phyloP scores from a whole-genome alignment of 2,113 vertebrate species.

The Atlantisia rogersi region DNA sequence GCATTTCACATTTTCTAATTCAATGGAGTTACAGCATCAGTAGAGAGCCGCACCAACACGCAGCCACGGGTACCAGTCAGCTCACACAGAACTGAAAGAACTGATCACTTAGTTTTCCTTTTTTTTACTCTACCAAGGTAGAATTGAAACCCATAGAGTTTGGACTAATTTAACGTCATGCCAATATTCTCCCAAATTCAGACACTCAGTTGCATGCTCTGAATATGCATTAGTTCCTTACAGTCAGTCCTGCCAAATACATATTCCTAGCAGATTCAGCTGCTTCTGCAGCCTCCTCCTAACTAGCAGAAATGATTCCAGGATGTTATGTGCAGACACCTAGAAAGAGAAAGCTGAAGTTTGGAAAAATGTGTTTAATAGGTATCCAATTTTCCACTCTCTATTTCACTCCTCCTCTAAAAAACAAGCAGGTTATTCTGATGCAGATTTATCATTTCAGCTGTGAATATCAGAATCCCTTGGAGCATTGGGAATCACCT shows the following conservation, averaged over 20 bases:
- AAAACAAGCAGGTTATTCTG: background rate
- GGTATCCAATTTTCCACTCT: slow-evolving; percentile 10
- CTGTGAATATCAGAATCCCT: background rate
- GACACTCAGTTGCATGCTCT: background rate
- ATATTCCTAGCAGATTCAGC: slow-evolving; percentile 29
- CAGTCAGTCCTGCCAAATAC: background rate
- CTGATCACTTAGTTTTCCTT: background rate
- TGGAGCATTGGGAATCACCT: background rate
- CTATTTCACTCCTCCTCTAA: background rate
- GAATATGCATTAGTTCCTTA: slow-evolving; percentile 26
- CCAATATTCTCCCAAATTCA: background rate
- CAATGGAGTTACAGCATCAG: background rate
- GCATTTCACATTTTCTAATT: background rate
- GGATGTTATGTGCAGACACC: slow-evolving; percentile 21
- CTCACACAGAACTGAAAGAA: background rate
- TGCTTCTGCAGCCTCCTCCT: slow-evolving; percentile 9
- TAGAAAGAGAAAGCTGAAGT: slow-evolving; percentile 35
- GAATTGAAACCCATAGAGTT: background rate
- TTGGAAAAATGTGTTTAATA: background rate
- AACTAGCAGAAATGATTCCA: slow-evolving; percentile 14
- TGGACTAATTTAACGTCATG: background rate
- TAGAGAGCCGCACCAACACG: background rate
- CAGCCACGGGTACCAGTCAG: background rate
- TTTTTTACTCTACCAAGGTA: background rate
- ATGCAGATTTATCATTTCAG: background rate